Conservation (phyloP, 2,113 vertebrate genomes). For the Pantherophis guttatus region DNA sequence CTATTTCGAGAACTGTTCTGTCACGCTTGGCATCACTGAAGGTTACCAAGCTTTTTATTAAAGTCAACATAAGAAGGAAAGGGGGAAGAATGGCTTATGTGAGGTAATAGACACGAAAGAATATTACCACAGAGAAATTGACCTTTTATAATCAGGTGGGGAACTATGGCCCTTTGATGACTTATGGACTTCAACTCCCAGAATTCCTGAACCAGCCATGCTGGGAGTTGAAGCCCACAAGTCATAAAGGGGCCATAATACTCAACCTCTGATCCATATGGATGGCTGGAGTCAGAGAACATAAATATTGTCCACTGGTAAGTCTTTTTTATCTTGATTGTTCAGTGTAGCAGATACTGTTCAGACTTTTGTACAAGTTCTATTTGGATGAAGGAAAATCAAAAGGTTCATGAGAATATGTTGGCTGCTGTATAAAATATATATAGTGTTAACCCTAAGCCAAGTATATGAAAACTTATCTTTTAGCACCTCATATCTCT, state of each 20-base stretch:
- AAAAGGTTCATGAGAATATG: not conserved
- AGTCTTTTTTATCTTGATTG: not conserved
- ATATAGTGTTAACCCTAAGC: not conserved
- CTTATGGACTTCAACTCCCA: not conserved
- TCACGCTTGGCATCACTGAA: not conserved
- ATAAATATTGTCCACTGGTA: not conserved
- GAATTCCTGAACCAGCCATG: not conserved
- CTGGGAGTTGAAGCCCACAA: not conserved
- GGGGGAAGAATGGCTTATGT: not conserved
- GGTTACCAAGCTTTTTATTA: not conserved
- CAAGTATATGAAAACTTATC: not conserved
- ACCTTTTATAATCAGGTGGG: not conserved
- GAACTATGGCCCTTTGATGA: not conserved
- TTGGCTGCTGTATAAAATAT: not conserved
- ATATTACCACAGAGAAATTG: not conserved
- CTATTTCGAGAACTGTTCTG: not conserved
- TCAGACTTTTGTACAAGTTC: not conserved
- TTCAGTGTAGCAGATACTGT: not conserved
- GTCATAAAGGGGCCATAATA: not conserved
- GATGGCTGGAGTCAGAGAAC: not conserved
- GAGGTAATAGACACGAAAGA: not conserved
- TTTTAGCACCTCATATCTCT: not conserved
- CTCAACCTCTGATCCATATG: not conserved
- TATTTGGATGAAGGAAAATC: not conserved
- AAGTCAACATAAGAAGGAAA: not conserved